Percentiles rank a stretch among this genome's conserved stretches.
These are phyloP conservation scores for Gymnothorax reevesii DNA, from an alignment of 2,797 vertebrate species.

Conservation along the genomic window DNA sequence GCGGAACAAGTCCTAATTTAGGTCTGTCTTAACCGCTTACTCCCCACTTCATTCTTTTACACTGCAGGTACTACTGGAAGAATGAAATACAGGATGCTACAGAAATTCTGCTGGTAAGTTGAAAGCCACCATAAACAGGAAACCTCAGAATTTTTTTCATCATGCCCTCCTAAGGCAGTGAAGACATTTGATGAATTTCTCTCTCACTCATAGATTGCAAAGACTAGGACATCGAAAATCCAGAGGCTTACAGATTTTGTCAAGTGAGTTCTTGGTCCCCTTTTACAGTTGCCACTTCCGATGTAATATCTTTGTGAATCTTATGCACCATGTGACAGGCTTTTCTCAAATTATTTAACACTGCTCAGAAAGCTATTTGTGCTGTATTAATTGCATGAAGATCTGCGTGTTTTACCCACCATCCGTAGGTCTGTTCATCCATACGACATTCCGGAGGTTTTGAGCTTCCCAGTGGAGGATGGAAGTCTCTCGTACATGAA, in stretches of 20 bases:
- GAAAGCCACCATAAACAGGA: slow-evolving; percentile 15
- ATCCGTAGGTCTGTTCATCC: slow-evolving; percentile 79
- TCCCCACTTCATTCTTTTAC: slow-evolving; percentile 23
- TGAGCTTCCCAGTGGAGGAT: slow-evolving; percentile 79
- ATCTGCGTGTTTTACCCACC: slow-evolving; percentile 28
- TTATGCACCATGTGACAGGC: neutral
- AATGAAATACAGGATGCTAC: slow-evolving; percentile 81
- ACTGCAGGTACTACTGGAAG: slow-evolving; percentile 86
- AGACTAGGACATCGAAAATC: slow-evolving; percentile 82
- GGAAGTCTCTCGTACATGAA: slow-evolving; percentile 76
- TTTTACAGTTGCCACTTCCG: neutral
- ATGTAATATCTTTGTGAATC: no score
- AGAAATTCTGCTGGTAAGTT: slow-evolving; percentile 82
- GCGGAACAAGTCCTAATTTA: neutral
- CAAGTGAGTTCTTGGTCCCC: slow-evolving; percentile 69
- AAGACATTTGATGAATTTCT: neutral
- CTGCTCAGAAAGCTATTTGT: neutral
- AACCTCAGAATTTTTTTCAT: slow-evolving; percentile 27
- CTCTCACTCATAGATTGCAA: slow-evolving; percentile 77
- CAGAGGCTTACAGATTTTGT: slow-evolving; percentile 70
- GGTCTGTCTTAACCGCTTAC: neutral
- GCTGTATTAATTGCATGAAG: neutral
- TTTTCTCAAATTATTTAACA: neutral
- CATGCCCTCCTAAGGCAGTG: neutral
- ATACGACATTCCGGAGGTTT: slow-evolving; percentile 82